Evolutionary conservation across 2,113 vertebrate species (phyloP).

Genomic region (Anhinga anhinga): DNA sequence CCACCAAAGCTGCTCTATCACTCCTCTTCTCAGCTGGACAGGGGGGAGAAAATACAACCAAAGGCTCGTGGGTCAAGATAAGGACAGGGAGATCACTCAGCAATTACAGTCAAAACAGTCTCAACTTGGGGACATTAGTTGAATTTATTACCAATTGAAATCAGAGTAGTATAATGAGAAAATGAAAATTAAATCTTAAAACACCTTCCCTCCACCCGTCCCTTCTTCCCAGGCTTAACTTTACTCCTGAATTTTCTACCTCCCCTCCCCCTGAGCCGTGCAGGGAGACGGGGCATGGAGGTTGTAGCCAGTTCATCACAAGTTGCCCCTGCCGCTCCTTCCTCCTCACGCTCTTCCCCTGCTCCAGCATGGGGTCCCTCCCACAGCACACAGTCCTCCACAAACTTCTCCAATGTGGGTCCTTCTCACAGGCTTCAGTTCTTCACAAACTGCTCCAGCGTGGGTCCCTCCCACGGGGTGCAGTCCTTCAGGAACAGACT

Average conservation of each 20-base stretch:
- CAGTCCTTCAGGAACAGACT: background rate
- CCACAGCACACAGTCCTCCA: background rate
- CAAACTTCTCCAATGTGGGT: background rate
- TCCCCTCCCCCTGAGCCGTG: rapidly evolving
- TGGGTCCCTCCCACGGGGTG: background rate
- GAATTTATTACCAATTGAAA: background rate
- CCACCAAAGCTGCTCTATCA: background rate
- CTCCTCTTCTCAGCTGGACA: background rate
- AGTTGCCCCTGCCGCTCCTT: rapidly evolving
- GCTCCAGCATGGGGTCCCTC: background rate
- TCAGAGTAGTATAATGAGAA: background rate
- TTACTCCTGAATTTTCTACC: background rate
- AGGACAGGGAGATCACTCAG: background rate
- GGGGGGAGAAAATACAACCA: background rate
- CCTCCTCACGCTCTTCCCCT: background rate
- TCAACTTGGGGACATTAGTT: background rate
- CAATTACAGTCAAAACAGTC: background rate
- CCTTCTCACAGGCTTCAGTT: background rate
- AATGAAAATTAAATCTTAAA: background rate
- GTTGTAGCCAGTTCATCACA: background rate
- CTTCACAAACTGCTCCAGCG: background rate
- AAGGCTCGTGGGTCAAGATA: rapidly evolving
- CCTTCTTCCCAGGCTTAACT: background rate
- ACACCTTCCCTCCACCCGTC: background rate
- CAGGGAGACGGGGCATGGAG: background rate